Base-by-base conservation (phyloP, 1,140 invertebrate genomes). In the Pseudomyrmex dendroicus region DNA sequence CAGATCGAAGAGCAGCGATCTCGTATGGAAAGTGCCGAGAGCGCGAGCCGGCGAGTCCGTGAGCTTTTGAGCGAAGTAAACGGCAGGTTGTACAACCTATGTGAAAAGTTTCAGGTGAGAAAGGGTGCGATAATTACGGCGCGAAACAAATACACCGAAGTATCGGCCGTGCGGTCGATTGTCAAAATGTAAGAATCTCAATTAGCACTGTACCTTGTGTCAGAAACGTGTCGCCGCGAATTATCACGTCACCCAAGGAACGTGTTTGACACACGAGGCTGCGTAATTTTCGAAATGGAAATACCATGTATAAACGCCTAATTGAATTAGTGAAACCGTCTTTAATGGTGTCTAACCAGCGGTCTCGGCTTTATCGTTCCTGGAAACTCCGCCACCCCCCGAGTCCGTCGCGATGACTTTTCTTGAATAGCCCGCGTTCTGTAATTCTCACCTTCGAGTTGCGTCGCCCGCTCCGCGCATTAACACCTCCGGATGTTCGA, bases 1-100 rank as follows among this genome's bases (percentile, higher is more conserved):
- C 93, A 95, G 83, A 97, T 97, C 70, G 84, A 94, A 13, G 92
- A 94, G 72, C 94, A 96, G 83, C 78, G 44, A 7, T 20, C 86
- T 56, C 90, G 91, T 7, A 94, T 94, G 85, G 92, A 95, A 67
- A 91, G 90, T 2, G 91, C 94, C 15, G 91, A 92, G 44, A 89
- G 93, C 13, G 91, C 95, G 50, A 93, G 95, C 66, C 93, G 90
- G 80, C 92, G 92, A 84, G 85, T 90, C 83, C 94, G 94, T 68
- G 91, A 96, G 70, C 88, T 92, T 8, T 61, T 92, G 9, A 83
- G 85, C 25, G 86, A 90, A 63, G 89, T 95, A 12, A 83, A 89
- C 46, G 25, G 57, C 10, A 91, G 70, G n/a, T 73, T 95, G 17
- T 84, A 86, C 52, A 90, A 86, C 52, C 76, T 94, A 25, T 94